phyloP scores from a whole-genome alignment of 2,888 invertebrate genomes.

The Macrophya annulata region DNA sequence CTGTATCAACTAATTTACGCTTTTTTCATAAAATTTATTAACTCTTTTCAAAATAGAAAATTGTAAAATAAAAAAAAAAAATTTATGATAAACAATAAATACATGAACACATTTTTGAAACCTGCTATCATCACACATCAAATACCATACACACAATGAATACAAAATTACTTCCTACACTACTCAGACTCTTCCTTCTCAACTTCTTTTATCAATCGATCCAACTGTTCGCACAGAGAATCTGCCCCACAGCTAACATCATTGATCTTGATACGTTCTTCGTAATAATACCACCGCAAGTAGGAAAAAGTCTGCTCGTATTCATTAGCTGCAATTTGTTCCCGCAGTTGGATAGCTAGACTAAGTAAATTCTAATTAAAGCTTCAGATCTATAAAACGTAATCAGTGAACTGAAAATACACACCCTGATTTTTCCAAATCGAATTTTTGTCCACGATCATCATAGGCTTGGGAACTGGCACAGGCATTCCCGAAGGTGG shows the following conservation, averaged over 20 bases:
- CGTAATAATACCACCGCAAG: conserved; percentile 70
- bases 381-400: conserved; percentile 6
- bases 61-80: background rate
- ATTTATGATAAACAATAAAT: too few relatives aligned
- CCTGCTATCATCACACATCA: background rate
- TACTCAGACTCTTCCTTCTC: conserved; percentile 1
- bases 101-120: too few relatives aligned
- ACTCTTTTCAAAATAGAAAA: background rate
- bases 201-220: conserved; percentile 60
- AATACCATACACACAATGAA: background rate
- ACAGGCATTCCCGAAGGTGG: conserved; percentile 74
- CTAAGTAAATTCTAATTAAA: conserved; percentile 63
- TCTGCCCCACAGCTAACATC: conserved; percentile 64
- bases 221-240: conserved; percentile 64
- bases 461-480: conserved; percentile 63
- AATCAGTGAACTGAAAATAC: background rate
- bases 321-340: conserved; percentile 66
- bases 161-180: background rate
- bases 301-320: conserved; percentile 73
- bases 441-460: conserved; percentile 63
- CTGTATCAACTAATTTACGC: background rate
- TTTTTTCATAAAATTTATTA: background rate
- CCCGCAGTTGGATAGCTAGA: conserved; percentile 64
- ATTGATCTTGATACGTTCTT: conserved; percentile 64
- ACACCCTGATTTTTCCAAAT: conserved; percentile 59